Percentiles rank a stretch among this genome's conserved stretches.
phyloP scores from a whole-genome alignment of 2,888 invertebrate species.

The Amorpha juglandis region DNA sequence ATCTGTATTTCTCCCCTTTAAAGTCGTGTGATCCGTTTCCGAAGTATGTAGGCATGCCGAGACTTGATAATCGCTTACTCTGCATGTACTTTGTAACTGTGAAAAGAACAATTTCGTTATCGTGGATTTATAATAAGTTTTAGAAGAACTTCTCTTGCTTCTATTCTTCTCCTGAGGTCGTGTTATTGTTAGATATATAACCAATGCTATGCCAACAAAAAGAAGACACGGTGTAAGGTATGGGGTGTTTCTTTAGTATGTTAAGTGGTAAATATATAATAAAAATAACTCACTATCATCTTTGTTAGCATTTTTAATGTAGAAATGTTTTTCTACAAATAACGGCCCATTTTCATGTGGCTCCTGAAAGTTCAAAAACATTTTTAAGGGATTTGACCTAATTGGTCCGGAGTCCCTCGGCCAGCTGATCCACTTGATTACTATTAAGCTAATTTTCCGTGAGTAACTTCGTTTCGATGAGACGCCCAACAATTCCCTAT shows the following conservation, averaged over 20 bases:
- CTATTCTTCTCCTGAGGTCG: too few relatives aligned
- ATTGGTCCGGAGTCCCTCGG: too few relatives aligned
- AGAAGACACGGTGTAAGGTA: too few relatives aligned
- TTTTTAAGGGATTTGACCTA: background rate
- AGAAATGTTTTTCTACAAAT: slow-evolving; percentile 97
- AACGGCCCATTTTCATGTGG: slow-evolving; percentile 96
- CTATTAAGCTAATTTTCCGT: too few relatives aligned
- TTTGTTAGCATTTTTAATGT: slow-evolving; percentile 89
- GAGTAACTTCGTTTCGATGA: too few relatives aligned
- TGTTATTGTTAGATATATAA: too few relatives aligned
- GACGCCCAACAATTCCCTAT: too few relatives aligned
- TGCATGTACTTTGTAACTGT: slow-evolving; percentile 89
- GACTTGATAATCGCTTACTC: slow-evolving; percentile 85
- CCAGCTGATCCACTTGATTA: too few relatives aligned
- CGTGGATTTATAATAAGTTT: background rate
- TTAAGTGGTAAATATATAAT: background rate
- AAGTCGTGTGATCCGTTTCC: slow-evolving; percentile 93
- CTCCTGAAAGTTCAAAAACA: slow-evolving; percentile 84
- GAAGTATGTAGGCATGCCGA: slow-evolving; percentile 94
- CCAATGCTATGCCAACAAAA: too few relatives aligned
- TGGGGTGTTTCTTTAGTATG: too few relatives aligned
- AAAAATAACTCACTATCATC: slow-evolving; percentile 85
- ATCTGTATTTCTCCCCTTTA: slow-evolving; percentile 92
- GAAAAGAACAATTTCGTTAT: slow-evolving; percentile 38
- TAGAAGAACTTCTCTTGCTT: too few relatives aligned